Evolutionary conservation across 35 echinoderm and acorn worm species (phyloP).

Genomic region (Nesometra sesokonis): DNA sequence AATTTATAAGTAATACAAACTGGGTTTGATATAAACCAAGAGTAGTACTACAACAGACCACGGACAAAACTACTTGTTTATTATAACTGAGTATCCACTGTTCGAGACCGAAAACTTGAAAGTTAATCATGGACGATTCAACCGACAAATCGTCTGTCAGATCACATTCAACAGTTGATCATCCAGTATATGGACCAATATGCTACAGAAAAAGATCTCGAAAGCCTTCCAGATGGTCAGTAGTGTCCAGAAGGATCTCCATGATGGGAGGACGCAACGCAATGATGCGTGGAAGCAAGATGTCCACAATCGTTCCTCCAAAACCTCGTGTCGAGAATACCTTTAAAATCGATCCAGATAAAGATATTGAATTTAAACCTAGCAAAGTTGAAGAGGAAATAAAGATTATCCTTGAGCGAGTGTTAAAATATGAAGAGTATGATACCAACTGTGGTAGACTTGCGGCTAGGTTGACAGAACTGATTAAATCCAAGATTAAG

Average conservation of each 20-base stretch:
- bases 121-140: not conserved
- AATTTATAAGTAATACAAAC: too few species aligned
- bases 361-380: conserved; percentile 25
- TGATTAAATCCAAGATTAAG: conserved; percentile 68
- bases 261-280: not conserved
- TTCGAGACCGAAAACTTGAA: not conserved
- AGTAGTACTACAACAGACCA: too few species aligned
- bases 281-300: not conserved
- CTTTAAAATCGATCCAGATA: conserved; percentile 46
- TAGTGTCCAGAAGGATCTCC: not conserved
- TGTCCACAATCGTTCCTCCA: conserved; percentile 8
- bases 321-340: conserved; percentile 68
- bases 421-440: conserved; percentile 58
- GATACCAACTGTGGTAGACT: conserved; percentile 25
- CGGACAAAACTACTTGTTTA: too few species aligned
- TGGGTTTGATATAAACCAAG: too few species aligned
- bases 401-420: conserved; percentile 33
- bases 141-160: not conserved
- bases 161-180: not conserved
- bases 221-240: not conserved
- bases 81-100: too few species aligned
- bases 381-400: conserved; percentile 49
- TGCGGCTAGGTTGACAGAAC: conserved; percentile 49
- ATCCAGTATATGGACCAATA: not conserved
- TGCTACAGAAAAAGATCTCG: not conserved